These are phyloP conservation scores for Liodrosophila aerea DNA, from an alignment of 2,888 invertebrate species.

Conservation along the genomic window DNA sequence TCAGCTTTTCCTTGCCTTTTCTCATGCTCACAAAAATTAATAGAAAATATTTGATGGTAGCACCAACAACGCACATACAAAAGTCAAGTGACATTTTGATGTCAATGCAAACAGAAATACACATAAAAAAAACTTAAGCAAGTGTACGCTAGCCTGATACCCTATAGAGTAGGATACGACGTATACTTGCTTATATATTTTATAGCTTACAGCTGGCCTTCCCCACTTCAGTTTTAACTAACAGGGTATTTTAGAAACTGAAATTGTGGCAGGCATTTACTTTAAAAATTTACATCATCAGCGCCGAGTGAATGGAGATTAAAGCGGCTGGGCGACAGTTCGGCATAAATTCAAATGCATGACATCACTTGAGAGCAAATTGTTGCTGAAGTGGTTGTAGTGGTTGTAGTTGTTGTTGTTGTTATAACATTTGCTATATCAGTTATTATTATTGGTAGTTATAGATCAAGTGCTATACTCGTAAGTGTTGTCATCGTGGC, in stretches of 20 bases:
- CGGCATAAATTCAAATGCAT: slow-evolving; percentile 62
- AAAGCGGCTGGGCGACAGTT: slow-evolving; percentile 40
- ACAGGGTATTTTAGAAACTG: slow-evolving; percentile 24
- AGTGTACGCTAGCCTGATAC: slow-evolving; percentile 1
- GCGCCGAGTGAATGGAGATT: slow-evolving; percentile 31
- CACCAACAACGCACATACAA: slow-evolving; percentile 9
- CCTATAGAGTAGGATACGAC: no score
- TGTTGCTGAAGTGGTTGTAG: slow-evolving; percentile 6
- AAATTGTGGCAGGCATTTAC: slow-evolving; percentile 38
- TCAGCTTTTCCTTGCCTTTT: slow-evolving; percentile 6
- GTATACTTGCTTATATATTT: no score
- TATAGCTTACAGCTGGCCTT: no score
- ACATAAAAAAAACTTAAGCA: slow-evolving; percentile 19
- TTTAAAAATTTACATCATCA: slow-evolving; percentile 46
- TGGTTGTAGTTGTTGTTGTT: background rate
- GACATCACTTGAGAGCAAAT: slow-evolving; percentile 64
- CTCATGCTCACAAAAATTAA: slow-evolving; percentile 56
- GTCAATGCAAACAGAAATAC: slow-evolving; percentile 60
- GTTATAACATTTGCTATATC: slow-evolving; percentile 18
- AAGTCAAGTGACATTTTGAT: slow-evolving; percentile 67
- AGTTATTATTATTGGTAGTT: slow-evolving; percentile 38
- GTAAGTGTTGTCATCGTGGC: slow-evolving; percentile 49
- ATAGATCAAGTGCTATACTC: slow-evolving; percentile 35
- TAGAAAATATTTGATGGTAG: slow-evolving; percentile 50
- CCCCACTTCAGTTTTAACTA: no score